Evolutionary conservation across 2,113 vertebrate genomes (phyloP).

Genomic region (Ceyx melanurus): DNA sequence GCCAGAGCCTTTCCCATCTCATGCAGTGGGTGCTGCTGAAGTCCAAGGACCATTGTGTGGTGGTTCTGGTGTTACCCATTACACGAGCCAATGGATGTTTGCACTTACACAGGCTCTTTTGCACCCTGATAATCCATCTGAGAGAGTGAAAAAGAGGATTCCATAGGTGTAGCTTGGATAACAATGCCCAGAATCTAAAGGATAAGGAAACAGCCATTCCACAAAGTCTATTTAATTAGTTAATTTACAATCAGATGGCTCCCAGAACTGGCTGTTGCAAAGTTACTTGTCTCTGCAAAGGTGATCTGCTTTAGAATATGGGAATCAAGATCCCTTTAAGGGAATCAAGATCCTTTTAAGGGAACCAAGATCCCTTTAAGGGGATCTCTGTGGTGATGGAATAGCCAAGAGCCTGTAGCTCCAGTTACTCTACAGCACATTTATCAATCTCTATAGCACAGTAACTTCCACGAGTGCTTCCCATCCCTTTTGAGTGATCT

Average conservation of each 20-base stretch:
- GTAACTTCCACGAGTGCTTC: rapidly evolving
- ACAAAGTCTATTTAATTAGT: neutral
- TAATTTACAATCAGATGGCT: neutral
- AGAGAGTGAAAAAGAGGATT: neutral
- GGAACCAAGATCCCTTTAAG: neutral
- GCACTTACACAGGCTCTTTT: neutral
- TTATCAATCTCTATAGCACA: rapidly evolving
- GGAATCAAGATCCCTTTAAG: neutral
- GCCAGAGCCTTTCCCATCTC: neutral
- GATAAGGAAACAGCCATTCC: neutral
- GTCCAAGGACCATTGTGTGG: rapidly evolving
- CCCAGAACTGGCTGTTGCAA: neutral
- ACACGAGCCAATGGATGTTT: rapidly evolving
- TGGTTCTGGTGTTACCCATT: rapidly evolving
- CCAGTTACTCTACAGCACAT: neutral
- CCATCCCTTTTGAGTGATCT: neutral
- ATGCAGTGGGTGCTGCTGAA: rapidly evolving
- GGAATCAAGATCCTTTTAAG: neutral
- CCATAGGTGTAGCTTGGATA: neutral
- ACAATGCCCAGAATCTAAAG: neutral
- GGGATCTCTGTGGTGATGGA: neutral
- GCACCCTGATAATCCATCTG: neutral
- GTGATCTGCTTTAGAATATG: neutral
- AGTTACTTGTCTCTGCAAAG: neutral
- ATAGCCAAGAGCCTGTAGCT: neutral